phyloP scores from a whole-genome alignment of 2,113 vertebrate genomes.

The Brachyhypopomus gauderio region DNA sequence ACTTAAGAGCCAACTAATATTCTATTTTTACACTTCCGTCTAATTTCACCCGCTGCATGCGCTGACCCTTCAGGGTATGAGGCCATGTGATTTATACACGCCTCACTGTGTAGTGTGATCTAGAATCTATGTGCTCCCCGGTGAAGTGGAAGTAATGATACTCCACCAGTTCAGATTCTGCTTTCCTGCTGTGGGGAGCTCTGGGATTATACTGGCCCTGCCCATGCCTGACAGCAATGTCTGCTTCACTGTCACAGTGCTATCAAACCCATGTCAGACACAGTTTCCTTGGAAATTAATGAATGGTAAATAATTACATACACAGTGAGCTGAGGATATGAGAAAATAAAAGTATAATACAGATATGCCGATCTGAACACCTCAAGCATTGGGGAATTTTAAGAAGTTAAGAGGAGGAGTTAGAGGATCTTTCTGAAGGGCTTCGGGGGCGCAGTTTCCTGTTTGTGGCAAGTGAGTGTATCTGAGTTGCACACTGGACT shows the following conservation, averaged over 20 bases:
- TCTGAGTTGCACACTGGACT: not conserved
- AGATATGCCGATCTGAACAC: constrained; percentile 32
- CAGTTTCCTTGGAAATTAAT: constrained; percentile 68
- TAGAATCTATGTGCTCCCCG: not conserved
- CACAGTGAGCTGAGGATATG: not conserved
- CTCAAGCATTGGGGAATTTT: constrained; percentile 42
- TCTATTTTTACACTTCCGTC: constrained; percentile 22
- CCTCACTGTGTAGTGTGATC: constrained; percentile 29
- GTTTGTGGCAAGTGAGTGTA: constrained; percentile 51
- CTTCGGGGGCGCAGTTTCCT: constrained; percentile 52
- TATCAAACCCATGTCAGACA: constrained; percentile 65
- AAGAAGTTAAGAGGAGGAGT: constrained; percentile 25
- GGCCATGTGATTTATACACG: constrained; percentile 30
- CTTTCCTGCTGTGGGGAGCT: constrained; percentile 5
- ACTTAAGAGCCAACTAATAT: constrained; percentile 8
- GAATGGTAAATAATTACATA: constrained; percentile 69
- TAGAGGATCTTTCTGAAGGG: constrained; percentile 29
- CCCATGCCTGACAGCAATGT: not conserved
- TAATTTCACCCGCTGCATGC: not conserved
- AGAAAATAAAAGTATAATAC: constrained; percentile 59
- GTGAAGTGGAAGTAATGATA: constrained; percentile 40
- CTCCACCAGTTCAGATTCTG: not conserved
- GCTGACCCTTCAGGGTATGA: constrained; percentile 2
- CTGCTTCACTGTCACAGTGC: constrained; percentile 52
- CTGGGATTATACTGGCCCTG: constrained; percentile 17